Percentiles rank a stretch among this genome's conserved stretches.
Evolutionary conservation across 1,140 invertebrate species (phyloP).

Genomic region (Diorhabda carinulata): DNA sequence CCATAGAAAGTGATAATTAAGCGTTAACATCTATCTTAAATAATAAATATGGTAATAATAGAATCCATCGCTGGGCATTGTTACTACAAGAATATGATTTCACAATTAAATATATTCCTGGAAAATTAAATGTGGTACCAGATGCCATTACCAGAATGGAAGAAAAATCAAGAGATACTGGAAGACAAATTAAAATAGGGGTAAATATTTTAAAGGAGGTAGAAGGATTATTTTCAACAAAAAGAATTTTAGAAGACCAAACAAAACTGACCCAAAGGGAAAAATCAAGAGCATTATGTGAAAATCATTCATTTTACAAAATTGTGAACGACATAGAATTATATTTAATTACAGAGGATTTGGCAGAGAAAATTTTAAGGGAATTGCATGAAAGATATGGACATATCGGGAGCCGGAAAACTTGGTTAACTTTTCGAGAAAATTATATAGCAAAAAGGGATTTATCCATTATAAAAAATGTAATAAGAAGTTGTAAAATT

Average conservation of each 20-base stretch:
- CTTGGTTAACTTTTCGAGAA: slow-evolving; percentile 1
- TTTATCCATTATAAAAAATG: neutral
- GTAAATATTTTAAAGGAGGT: slow-evolving; percentile 5
- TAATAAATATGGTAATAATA: slow-evolving; percentile 7
- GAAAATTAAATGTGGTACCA: slow-evolving; percentile 4
- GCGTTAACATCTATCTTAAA: slow-evolving; percentile 12
- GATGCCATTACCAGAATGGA: slow-evolving; percentile 11
- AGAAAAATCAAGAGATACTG: neutral
- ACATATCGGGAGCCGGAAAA: slow-evolving; percentile 7
- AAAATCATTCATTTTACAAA: neutral
- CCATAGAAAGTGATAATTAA: slow-evolving; percentile 5
- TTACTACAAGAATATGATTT: slow-evolving; percentile 12
- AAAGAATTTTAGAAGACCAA: slow-evolving; percentile 6
- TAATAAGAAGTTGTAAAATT: slow-evolving; percentile 5
- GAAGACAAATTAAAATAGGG: slow-evolving; percentile 15
- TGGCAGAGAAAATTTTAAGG: neutral
- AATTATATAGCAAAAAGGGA: slow-evolving; percentile 6
- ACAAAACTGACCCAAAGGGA: slow-evolving; percentile 1
- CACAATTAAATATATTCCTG: slow-evolving; percentile 8
- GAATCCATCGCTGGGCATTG: slow-evolving; percentile 10
- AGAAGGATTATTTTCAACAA: neutral
- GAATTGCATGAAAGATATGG: slow-evolving; percentile 6
- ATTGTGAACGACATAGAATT: slow-evolving; percentile 7
- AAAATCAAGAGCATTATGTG: neutral
- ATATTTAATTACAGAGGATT: neutral